phyloP scores from a whole-genome alignment of 2,113 vertebrate species.

The Brachyhypopomus occidentalis region DNA sequence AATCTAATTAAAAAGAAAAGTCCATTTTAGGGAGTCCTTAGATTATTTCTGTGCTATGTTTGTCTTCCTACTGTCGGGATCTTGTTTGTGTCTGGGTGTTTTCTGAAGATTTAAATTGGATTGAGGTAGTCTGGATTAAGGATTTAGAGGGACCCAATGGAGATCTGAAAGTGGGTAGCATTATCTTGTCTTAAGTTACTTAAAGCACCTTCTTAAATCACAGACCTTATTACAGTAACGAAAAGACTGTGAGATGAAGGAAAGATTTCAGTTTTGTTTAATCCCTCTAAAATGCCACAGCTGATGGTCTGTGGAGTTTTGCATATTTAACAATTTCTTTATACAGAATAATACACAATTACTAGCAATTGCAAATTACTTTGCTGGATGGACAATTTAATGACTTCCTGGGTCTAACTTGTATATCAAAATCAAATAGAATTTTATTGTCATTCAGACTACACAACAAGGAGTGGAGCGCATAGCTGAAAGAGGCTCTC shows the following conservation, averaged over 20 bases:
- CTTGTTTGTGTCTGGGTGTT: background rate
- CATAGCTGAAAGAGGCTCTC: too few relatives aligned
- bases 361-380: too few relatives aligned
- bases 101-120: background rate
- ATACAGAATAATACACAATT: too few relatives aligned
- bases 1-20: slow-evolving; percentile 35
- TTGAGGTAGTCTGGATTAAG: background rate
- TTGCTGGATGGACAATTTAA: too few relatives aligned
- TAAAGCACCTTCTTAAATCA: background rate
- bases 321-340: background rate
- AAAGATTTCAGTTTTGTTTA: too few relatives aligned
- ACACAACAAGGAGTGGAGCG: too few relatives aligned
- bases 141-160: background rate
- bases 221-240: background rate
- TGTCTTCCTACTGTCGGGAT: background rate
- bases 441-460: too few relatives aligned
- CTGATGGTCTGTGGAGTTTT: background rate
- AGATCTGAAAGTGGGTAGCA: background rate
- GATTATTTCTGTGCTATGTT: slow-evolving; percentile 32
- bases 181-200: slow-evolving; percentile 1
- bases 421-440: too few relatives aligned
- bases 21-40: slow-evolving; percentile 15
- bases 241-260: background rate
- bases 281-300: background rate
- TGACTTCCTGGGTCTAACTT: too few relatives aligned